Evolutionary conservation across 2,888 invertebrate genomes (phyloP), one percentile per base, ranked within the genome.

Genomic region (Stramonita haemastoma): DNA sequence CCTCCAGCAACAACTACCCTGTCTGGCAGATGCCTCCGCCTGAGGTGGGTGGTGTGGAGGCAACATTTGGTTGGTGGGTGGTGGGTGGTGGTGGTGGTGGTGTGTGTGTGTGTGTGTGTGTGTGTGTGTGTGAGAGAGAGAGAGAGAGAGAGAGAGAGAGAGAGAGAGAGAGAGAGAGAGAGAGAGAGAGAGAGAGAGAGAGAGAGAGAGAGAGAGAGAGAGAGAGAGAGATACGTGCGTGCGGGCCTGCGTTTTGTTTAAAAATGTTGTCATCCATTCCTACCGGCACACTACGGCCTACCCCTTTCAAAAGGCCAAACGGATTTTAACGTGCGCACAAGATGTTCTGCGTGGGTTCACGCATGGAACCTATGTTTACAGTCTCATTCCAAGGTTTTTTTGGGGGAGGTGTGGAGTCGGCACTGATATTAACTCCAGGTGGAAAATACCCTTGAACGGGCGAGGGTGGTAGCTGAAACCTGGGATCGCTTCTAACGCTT

Each of bases 161-260:
- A 79, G 79, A 79, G 79, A 79, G 79, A 73, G 73, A 32, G 79
- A 32, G 79, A 19, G 77, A 32, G 32, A 79, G 17, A 32, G 77
- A 32, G 79, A 79, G 32, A 79, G 17, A 79, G 79, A 79, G 34
- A 79, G 79, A 79, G 79, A 79, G 79, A 34, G 32, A 73, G 73
- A 73, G 73, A 22, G 22, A 73, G 73, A 73, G 73, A 17, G 73
- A 17, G 73, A 22, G 73, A 73, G 22, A 73, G 11, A 22, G 22
- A 17, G 73, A 73, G 73, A 22, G 73, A 22, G 22, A 73, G 15
- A 73, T 11, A 13, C 57, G 57, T 57, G 57, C 57, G 8, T 57
- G 11, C 8, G 8, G 11, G 8, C 8, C 15, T 57, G 57, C 57
- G 57, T 17, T 57, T 13, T 57, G 57, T 57, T 13, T 57, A 15